Base-by-base conservation (phyloP, 2,888 invertebrate species). In the Epicampocera succincta region DNA sequence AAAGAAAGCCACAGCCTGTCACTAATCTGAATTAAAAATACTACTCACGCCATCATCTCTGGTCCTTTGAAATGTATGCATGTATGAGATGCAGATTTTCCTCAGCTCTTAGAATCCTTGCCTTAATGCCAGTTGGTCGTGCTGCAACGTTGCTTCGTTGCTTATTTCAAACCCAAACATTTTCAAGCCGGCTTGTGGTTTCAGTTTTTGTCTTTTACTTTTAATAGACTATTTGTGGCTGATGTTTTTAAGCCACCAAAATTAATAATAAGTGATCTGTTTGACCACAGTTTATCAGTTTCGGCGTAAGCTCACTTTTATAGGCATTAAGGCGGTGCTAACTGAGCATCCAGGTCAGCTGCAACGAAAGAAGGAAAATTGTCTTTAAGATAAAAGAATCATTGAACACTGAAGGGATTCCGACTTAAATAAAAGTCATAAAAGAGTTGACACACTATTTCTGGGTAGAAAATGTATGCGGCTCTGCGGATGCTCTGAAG, bases 251-350 rank as follows among this genome's bases (percentile, higher is more conserved):
- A 81, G 68, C 88, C 88, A 89, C 89, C 88, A 89, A 89, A 89
- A 89, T 89, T 89, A 89, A 89, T 89, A 89, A 89, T 88, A 89
- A 89, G 88, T 88, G 89, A 89, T 89, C 88, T 88, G 86, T 87
- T 66, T 88, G 89, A 86, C 88, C 86, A 86, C 84, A 81, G 85
- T 84, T 83, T 84, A 77, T 83, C 77, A 74, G 81, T 80, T 83
- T 74, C 69, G 48, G 71, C 78, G 60, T 69, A 83, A 56, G 63
- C 44, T 77, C 33, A 25, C 3, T 5, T 25, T 25, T 25, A 25
- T 25, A 5, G 33, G 3, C 8, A 33, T 33, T 33, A 33, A 33
- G 33, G 33, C 8, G 9, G 8, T 9, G 33, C 33, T 9, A 25
- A 25, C 25, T 3, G 25, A 25, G 25, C 2, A 5, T 25, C 25